Evolutionary conservation across 2,797 vertebrate genomes (phyloP), one percentile per base, ranked within the genome.

Genomic region (Calcarius lapponicus): DNA sequence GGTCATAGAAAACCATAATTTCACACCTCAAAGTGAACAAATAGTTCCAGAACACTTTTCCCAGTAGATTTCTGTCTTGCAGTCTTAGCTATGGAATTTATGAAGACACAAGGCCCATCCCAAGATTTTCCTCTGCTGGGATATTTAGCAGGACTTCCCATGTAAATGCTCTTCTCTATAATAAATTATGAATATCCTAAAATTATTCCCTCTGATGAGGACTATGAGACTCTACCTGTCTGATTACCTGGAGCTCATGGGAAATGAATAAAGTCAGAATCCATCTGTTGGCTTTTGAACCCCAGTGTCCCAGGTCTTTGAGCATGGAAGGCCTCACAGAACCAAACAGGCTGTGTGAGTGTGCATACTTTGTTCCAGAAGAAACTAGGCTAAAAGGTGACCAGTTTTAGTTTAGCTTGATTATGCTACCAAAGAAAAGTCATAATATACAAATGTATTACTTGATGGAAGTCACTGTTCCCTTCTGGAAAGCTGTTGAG

Each of bases 291-390:
- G 64, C 17, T 72, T 75, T 40, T 36, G 24, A 87, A 70, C 7
- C 7, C 11, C 20, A 13, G 7, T 57, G 54, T 67, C 50, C 61
- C 56, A n/a, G 4, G 36, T 53, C 65, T 42, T 61, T 38, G 9
- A 58, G 18, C 14, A 64, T 21, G 9, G 42, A 87, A 20, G 5
- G 3, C 42, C n/a, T n/a, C 66, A 32, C 6, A 73, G 38, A 90
- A 31, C 13, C n/a, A 64, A 74, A 57, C 2, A 71, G 42, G 11
- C 22, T 61, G 19, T 57, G 21, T 36, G 17, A 36, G 7, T 36
- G 8, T 13, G 9, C 1, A 3, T 24, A 4, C 3, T 2, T 29
- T 65, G 20, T 79, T 45, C 11, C 32, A 18, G 4, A 67, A 36
- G 17, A 76, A 93, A 22, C 13, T 6, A 56, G 8, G 21, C 5